Percentiles rank a stretch among this genome's conserved stretches.
Conservation (phyloP, 2,797 vertebrate genomes). For the Enteromius trimaculatus region DNA sequence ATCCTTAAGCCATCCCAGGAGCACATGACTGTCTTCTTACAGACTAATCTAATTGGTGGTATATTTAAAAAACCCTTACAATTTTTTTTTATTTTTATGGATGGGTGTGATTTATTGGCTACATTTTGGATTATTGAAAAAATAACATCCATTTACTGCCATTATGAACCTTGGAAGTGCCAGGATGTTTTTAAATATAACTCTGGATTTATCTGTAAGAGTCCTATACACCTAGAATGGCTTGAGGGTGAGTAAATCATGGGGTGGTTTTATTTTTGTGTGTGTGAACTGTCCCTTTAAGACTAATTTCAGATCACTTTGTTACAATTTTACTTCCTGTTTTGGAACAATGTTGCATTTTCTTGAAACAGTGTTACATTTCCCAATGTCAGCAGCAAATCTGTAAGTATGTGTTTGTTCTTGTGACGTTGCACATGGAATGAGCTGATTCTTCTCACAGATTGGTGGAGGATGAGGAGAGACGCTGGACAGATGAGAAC, state of each 20-base stretch:
- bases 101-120: neutral
- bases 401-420: neutral
- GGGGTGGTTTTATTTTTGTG: neutral
- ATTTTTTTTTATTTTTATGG: neutral
- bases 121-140: neutral
- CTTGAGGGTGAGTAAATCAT: neutral
- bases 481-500: conserved; percentile 98
- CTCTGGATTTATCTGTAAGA: neutral
- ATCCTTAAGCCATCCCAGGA: neutral
- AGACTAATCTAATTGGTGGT: too few relatives aligned
- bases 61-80: too few relatives aligned
- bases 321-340: neutral
- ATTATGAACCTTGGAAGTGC: neutral
- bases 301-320: neutral
- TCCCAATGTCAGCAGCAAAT: neutral
- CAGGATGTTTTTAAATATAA: neutral
- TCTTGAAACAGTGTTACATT: neutral
- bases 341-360: neutral
- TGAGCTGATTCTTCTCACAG: conserved; percentile 69
- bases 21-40: too few relatives aligned
- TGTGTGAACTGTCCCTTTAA: neutral
- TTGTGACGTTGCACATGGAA: neutral
- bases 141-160: neutral
- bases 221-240: neutral
- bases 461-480: conserved; percentile 95